Conservation (phyloP, 2,797 vertebrate species). For the Podarcis lilfordi region DNA sequence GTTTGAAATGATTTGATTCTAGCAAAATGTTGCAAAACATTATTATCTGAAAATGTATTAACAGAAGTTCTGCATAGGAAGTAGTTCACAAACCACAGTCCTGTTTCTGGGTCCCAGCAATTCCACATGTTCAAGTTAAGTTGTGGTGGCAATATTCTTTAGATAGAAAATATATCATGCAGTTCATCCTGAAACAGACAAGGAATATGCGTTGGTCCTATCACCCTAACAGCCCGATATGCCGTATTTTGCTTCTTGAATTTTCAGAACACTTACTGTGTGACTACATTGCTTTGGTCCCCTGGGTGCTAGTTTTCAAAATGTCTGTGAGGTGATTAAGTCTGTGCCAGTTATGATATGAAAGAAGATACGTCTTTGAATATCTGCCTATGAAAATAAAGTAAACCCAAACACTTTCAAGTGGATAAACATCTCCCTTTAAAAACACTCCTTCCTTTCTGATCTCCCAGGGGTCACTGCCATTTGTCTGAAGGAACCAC, state of each 20-base stretch:
- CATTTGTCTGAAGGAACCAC: conserved; percentile 30
- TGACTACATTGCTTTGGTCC: background rate
- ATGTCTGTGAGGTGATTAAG: conserved; percentile 12
- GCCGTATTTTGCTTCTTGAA: background rate
- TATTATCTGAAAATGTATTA: background rate
- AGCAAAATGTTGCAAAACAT: background rate
- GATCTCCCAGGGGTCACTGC: conserved; percentile 5
- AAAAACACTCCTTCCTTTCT: conserved; percentile 33
- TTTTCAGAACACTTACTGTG: background rate
- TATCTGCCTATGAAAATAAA: conserved; percentile 37
- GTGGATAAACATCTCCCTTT: conserved; percentile 44
- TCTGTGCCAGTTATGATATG: conserved; percentile 17
- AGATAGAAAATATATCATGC: conserved; percentile 26
- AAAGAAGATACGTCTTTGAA: conserved; percentile 30
- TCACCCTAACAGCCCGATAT: conserved; percentile 1
- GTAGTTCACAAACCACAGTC: background rate
- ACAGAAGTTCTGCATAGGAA: background rate
- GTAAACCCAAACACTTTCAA: conserved; percentile 46
- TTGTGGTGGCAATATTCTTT: conserved; percentile 27
- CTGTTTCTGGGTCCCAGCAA: background rate
- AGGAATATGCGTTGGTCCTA: background rate
- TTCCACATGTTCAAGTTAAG: background rate
- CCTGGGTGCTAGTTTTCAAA: background rate
- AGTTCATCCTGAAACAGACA: background rate
- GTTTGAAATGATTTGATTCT: background rate